A percentile compares a stretch with the other conserved stretches of the same genome.
phyloP scores from a whole-genome alignment of 1,140 invertebrate genomes.

The Brachionus rubens region DNA sequence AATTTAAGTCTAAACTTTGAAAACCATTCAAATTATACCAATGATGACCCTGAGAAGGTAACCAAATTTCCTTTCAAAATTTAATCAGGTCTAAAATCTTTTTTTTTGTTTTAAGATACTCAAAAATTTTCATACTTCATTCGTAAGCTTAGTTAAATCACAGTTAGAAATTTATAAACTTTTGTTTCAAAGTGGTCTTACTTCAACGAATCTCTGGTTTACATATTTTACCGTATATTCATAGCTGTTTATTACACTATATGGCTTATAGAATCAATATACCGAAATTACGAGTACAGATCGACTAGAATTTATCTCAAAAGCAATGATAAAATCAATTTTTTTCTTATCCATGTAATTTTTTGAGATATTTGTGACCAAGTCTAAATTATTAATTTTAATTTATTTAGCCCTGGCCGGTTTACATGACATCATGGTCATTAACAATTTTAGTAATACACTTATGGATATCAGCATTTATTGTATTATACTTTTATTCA shows the following conservation, averaged over 20 bases:
- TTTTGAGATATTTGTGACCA: background rate
- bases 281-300: background rate
- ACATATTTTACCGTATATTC: conserved; percentile 18
- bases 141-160: conserved; percentile 19
- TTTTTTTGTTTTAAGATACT: background rate
- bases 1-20: conserved; percentile 33
- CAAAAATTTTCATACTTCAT: conserved; percentile 29
- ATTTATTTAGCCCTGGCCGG: conserved; percentile 7
- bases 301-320: background rate
- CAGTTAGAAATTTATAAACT: background rate
- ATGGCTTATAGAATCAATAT: conserved; percentile 28
- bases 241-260: conserved; percentile 34
- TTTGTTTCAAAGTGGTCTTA: background rate
- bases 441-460: conserved; percentile 39
- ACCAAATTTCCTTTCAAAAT: background rate
- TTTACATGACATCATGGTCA: conserved; percentile 45
- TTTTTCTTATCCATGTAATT: conserved; percentile 16
- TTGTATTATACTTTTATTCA: conserved; percentile 22
- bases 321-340: background rate
- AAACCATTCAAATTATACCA: background rate
- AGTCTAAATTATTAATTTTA: background rate
- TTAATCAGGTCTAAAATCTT: background rate
- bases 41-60: background rate
- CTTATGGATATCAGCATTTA: conserved; percentile 24
- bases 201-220: background rate